Evolutionary conservation across 2,797 vertebrate species (phyloP), one percentile per base, ranked within the genome.

Genomic region (Naso thynnoides): DNA sequence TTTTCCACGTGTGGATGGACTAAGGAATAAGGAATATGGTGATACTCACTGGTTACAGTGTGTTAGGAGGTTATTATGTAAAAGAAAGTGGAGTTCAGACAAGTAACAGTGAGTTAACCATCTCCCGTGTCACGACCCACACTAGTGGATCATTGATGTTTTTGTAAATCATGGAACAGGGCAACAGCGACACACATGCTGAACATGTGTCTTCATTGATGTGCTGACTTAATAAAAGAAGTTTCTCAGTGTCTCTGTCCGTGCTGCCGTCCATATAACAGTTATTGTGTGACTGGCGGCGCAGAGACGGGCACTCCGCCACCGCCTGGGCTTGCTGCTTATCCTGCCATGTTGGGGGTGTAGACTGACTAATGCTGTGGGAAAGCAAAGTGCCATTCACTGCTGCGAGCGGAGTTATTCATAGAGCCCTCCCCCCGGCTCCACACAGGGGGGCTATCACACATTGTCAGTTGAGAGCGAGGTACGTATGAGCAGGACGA

Each of bases 381-480:
- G 90, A 94, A 94, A 93, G 83, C 79, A 80, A 79, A 80, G 87
- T 87, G 82, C 80, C 91, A 86, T 93, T 92, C 88, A 89, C 82
- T 57, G 74, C 83, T 87, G 80, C 56, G 65, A 82, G 77, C 81
- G 85, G 86, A 91, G 86, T 91, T 92, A 90, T 91, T 93, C 90
- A 85, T 87, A 84, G 87, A 73, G 83, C 84, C n/a, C n/a, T 78
- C 78, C 85, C 84, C 69, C 87, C 66, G n/a, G 60, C 42, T 84
- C 73, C 74, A 74, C 84, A 76, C 77, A 56, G 83, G 88, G 86
- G 86, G 89, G 83, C 55, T 64, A 49, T 83, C 73, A 7, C 78
- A 87, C 89, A 85, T 91, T 88, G 90, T 90, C 71, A 79, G 49
- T 27, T 60, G 77, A 29, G 73, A 78, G 59, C 16, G 27, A 57